A percentile compares a stretch with the other conserved stretches of the same genome.
These are phyloP conservation scores for Deladenus siricidicola DNA, from an alignment of 2,888 invertebrate species.

Conservation along the genomic window DNA sequence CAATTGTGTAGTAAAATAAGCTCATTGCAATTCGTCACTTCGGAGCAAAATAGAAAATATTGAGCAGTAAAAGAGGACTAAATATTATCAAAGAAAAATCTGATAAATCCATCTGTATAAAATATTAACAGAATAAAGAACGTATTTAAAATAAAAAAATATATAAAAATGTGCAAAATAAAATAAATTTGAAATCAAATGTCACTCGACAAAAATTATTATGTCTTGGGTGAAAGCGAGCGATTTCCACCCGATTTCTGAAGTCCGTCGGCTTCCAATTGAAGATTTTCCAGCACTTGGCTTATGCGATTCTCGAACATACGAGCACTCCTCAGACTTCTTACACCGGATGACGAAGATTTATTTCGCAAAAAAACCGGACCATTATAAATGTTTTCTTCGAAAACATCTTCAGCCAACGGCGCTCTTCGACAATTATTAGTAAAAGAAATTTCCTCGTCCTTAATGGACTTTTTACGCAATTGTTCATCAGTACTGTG, in stretches of 20 bases:
- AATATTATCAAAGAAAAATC: not conserved
- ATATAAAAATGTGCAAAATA: not conserved
- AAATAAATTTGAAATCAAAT: conserved; percentile 6
- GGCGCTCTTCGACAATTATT: conserved; percentile 12
- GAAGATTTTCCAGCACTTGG: conserved; percentile 46
- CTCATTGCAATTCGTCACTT: no score
- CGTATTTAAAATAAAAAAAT: conserved; percentile 9
- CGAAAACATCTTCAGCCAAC: no score
- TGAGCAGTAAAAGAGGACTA: not conserved
- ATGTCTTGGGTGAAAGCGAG: no score
- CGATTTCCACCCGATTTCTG: no score
- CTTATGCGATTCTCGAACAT: conserved; percentile 46
- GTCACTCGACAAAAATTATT: no score
- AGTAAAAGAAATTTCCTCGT: no score
- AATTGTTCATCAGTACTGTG: no score
- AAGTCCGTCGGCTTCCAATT: conserved; percentile 27
- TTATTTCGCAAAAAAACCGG: no score
- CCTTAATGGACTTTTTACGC: no score
- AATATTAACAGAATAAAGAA: conserved; percentile 3
- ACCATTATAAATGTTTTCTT: no score
- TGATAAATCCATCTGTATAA: not conserved
- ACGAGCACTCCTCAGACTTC: conserved; percentile 23
- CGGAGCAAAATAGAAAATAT: not conserved
- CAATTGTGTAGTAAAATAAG: conserved; percentile 7
- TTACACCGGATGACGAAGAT: no score